These are phyloP conservation scores for Oncorhynchus kisutch DNA, from an alignment of 2,113 vertebrate species.

Conservation along the genomic window DNA sequence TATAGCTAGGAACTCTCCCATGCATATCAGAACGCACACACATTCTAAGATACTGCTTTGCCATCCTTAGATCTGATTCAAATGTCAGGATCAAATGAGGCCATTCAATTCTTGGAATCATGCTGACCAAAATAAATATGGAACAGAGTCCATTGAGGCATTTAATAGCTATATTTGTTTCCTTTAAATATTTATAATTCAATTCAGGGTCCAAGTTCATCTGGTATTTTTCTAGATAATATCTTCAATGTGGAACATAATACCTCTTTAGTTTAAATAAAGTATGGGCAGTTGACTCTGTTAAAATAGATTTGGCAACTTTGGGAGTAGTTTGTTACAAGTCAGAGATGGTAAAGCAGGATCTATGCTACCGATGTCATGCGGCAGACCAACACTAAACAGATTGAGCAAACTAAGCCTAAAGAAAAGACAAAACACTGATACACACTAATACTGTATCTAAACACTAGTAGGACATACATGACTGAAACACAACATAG, in stretches of 20 bases:
- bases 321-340: not conserved
- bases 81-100: not conserved
- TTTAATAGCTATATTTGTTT: slow-evolving; percentile 17
- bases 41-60: not conserved
- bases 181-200: not conserved
- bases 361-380: slow-evolving; percentile 8
- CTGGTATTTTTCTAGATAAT: not conserved
- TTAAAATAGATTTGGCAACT: not conserved
- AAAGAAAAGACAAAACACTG: slow-evolving; percentile 8
- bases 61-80: not conserved
- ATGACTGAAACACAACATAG: slow-evolving; percentile 22
- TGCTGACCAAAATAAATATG: not conserved
- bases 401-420: not conserved
- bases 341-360: slow-evolving; percentile 37
- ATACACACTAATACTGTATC: slow-evolving; percentile 14
- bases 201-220: not conserved
- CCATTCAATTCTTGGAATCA: not conserved
- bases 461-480: slow-evolving; percentile 29
- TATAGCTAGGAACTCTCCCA: not conserved
- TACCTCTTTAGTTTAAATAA: not conserved
- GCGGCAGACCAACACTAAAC: not conserved
- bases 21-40: not conserved
- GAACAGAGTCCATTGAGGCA: not conserved
- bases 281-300: not conserved
- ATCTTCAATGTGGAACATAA: not conserved